Conservation (phyloP, 2,113 vertebrate genomes). For the Hippocampus barbouri region DNA sequence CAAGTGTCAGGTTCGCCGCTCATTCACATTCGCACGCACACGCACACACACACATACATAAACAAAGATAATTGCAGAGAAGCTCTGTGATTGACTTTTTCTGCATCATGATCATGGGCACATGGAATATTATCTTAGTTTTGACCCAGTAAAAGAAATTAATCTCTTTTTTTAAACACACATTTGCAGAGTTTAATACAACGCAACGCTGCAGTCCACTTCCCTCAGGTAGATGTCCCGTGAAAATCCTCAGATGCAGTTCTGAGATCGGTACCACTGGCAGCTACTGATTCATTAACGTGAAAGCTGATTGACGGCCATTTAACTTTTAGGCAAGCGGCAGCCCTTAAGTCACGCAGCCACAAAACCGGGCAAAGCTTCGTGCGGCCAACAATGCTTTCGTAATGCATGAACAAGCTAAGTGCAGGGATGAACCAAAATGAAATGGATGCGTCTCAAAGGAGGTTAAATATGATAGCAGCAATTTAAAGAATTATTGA, state of each 20-base stretch:
- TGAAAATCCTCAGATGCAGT: not conserved
- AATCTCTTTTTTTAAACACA: not conserved
- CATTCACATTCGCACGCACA: not conserved
- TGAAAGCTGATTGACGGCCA: not conserved
- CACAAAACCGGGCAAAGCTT: not conserved
- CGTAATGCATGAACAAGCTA: not conserved
- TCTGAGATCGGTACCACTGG: not conserved
- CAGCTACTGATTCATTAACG: not conserved
- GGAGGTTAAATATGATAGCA: not conserved
- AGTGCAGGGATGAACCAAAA: not conserved
- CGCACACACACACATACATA: not conserved
- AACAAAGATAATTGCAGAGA: not conserved
- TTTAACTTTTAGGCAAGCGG: not conserved
- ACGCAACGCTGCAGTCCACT: not conserved
- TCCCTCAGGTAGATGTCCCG: not conserved
- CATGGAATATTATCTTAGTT: not conserved
- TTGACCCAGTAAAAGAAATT: not conserved
- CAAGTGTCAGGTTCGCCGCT: slow-evolving; percentile 1
- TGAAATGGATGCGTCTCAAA: not conserved
- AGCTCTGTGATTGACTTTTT: not conserved
- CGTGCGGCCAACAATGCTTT: not conserved
- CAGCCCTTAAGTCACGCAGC: not conserved
- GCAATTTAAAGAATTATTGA: not conserved
- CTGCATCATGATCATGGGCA: not conserved
- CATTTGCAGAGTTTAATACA: not conserved